phyloP scores from a whole-genome alignment of 2,888 invertebrate species.

The Leucozona laternaria region DNA sequence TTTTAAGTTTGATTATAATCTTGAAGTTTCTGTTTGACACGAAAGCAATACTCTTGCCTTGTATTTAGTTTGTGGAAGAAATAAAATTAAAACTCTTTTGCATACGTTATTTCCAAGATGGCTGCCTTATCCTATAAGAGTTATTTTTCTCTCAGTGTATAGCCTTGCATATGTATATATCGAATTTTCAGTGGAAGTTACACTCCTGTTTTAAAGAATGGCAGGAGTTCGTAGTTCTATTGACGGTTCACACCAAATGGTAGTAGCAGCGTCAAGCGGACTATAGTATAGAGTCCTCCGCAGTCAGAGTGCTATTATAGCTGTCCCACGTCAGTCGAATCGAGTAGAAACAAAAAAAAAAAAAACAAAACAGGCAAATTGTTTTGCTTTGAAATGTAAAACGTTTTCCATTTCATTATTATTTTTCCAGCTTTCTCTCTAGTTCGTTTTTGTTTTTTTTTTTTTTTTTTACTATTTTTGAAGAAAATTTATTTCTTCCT shows the following conservation, averaged over 20 bases:
- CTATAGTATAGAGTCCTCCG: slow-evolving; percentile 16
- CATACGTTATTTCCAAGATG: no score
- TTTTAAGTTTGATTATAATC: no score
- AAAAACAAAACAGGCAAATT: slow-evolving; percentile 41
- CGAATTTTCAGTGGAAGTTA: slow-evolving; percentile 54
- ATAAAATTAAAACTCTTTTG: no score
- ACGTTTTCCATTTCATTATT: slow-evolving; percentile 74
- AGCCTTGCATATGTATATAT: background rate
- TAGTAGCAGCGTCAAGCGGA: slow-evolving; percentile 18
- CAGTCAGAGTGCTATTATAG: slow-evolving; percentile 1
- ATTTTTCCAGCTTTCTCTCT: slow-evolving; percentile 27
- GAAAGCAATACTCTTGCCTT: no score
- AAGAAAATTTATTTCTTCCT: slow-evolving; percentile 62
- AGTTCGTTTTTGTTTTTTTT: slow-evolving; percentile 7
- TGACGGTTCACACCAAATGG: slow-evolving; percentile 54
- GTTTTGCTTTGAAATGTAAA: slow-evolving; percentile 74
- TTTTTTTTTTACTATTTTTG: slow-evolving; percentile 18
- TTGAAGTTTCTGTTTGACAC: no score
- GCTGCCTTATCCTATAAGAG: no score
- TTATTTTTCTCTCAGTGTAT: background rate
- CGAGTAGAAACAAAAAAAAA: slow-evolving; percentile 3
- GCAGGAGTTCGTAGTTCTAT: slow-evolving; percentile 54
- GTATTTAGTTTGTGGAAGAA: no score
- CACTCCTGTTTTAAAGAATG: slow-evolving; percentile 24
- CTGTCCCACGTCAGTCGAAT: slow-evolving; percentile 71